Conservation (phyloP, 2,113 vertebrate genomes). For the Suricata suricatta region DNA sequence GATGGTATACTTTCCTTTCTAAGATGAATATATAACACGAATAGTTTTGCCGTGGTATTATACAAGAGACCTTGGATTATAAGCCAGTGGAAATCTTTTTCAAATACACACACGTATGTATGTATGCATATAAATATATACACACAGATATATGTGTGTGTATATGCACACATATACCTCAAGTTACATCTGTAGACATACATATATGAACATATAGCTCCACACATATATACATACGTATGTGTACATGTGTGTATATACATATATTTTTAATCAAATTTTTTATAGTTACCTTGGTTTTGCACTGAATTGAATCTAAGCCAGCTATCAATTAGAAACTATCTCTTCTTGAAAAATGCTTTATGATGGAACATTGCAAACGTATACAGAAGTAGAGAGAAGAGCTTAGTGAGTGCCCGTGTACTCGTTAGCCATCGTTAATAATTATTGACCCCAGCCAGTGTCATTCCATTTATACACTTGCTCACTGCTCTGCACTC, state of each 20-base stretch:
- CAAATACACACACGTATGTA: not conserved
- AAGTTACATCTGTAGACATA: not conserved
- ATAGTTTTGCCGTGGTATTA: not conserved
- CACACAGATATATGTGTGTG: not conserved
- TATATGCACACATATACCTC: not conserved
- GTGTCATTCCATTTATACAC: not conserved
- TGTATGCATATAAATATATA: not conserved
- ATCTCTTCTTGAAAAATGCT: not conserved
- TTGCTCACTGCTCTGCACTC: not conserved
- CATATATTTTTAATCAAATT: not conserved
- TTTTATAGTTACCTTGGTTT: not conserved
- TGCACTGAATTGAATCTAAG: not conserved
- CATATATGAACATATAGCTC: not conserved
- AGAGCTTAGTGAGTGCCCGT: not conserved
- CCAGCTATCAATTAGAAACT: not conserved
- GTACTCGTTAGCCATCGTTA: not conserved
- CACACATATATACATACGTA: not conserved
- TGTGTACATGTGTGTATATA: too few relatives aligned
- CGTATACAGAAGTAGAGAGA: not conserved
- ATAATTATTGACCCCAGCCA: not conserved
- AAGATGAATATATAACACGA: not conserved
- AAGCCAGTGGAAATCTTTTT: not conserved
- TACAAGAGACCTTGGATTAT: not conserved
- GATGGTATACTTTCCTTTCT: not conserved
- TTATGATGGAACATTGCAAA: not conserved